Base-by-base conservation (phyloP, 30 jellyfish, hydroid and myxozoan genomes). In the Aurelia coerulea region DNA sequence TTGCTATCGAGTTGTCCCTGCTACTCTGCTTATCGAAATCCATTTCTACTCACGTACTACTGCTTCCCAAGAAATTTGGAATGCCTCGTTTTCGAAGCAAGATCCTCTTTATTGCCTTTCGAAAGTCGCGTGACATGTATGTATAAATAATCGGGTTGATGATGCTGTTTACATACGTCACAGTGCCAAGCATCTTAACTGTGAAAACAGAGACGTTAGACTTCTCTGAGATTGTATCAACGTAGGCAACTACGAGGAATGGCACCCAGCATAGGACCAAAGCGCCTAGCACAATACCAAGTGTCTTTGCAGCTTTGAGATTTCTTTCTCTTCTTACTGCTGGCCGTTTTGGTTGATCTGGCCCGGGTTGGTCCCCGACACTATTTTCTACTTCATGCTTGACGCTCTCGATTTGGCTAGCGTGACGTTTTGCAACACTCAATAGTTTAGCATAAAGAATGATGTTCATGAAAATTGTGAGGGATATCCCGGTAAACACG, bases 241-340 rank as follows among this genome's bases (percentile, higher is more conserved):
- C 66, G 42, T 66, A 83, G 10, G 90, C 85, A 4, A 83, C 89
- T 19, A 83, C 73, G 17, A 92, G 91, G 56, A 79, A 92, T 32
- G 98, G 98, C 33, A 92, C 92, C 98, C 98, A 92, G 52, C 96
- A 92, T 10, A 87, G 51, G 32, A 92, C 62, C 86, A 92, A 41
- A 16, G 79, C 94, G 2, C 98, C 98, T 39, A 92, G 78, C 17
- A 92, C 92, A 7, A 92, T 79, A 62, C 98, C 98, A 33, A 92
- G 92, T n/a, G 97, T 81, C 88, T 75, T 86, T 60, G 98, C 95
- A 52, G 98, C 98, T 80, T 92, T 92, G 52, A 86, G 68, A 82
- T 81, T 85, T 51, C 89, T 86, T 50, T 92, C 96, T 65, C 83
- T 81, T 58, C 96, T 84, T 13, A 71, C 74, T 49, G 87, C 74